A percentile compares a stretch with the other conserved stretches of the same genome.
phyloP scores from a whole-genome alignment of 2,797 vertebrate species.

The Cyprinodon diabolis region DNA sequence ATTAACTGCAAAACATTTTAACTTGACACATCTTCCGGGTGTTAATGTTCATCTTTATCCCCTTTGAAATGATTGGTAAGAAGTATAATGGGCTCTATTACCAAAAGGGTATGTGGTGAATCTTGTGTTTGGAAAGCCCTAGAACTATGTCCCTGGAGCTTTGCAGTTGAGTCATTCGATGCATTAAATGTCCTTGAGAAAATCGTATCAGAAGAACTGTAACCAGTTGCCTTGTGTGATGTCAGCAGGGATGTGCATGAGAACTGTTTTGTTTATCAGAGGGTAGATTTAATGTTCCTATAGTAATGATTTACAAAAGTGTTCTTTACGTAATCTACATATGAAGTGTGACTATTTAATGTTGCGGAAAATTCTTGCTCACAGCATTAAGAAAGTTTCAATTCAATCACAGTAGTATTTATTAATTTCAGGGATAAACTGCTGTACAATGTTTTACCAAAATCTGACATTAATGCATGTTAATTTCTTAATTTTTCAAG shows the following conservation, averaged over 20 bases:
- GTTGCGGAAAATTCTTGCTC: background rate
- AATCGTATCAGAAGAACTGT: background rate
- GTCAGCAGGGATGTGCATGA: background rate
- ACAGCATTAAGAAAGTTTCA: background rate
- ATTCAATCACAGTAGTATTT: background rate
- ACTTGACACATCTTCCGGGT: too few relatives aligned
- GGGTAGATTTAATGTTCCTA: background rate
- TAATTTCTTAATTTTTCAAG: constrained; percentile 44
- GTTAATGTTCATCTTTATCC: too few relatives aligned
- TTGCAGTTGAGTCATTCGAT: background rate
- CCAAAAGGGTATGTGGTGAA: background rate
- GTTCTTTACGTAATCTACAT: background rate
- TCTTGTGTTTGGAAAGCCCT: background rate
- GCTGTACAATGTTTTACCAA: background rate
- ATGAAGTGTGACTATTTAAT: background rate
- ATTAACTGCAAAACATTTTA: too few relatives aligned
- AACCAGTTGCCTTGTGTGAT: background rate
- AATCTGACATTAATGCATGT: background rate
- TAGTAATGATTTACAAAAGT: background rate
- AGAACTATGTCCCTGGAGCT: background rate
- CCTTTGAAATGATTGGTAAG: too few relatives aligned
- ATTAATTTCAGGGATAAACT: background rate
- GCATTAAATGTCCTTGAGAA: background rate
- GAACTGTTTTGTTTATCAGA: background rate
- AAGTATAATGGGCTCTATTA: background rate